These are phyloP conservation scores for Geococcyx californianus DNA, from an alignment of 2,113 vertebrate species.

Conservation along the genomic window DNA sequence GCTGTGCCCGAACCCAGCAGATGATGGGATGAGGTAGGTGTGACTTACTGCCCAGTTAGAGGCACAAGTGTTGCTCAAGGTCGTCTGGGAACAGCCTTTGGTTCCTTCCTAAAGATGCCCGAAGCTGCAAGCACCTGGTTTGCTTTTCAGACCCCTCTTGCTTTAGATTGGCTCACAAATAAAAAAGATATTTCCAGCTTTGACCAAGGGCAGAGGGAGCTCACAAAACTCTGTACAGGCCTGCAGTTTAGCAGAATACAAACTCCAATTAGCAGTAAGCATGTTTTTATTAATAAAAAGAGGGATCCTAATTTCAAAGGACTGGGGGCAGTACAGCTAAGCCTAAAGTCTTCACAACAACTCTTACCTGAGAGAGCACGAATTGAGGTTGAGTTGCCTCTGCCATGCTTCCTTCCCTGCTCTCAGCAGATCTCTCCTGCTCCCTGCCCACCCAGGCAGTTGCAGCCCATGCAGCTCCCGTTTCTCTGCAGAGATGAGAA, in stretches of 20 bases:
- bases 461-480: fast-evolving
- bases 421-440: neutral
- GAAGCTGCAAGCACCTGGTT: neutral
- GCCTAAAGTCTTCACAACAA: neutral
- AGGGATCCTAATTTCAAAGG: neutral
- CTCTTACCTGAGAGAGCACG: fast-evolving
- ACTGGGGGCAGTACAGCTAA: neutral
- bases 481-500: neutral
- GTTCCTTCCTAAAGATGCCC: neutral
- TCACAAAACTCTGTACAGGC: neutral
- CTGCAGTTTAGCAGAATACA: neutral
- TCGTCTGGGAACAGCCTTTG: neutral
- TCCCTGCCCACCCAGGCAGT: neutral
- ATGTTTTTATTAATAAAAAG: neutral
- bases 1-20: neutral
- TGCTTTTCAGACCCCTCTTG: neutral
- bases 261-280: neutral
- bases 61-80: neutral
- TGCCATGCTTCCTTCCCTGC: neutral
- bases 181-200: neutral
- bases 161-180: fast-evolving
- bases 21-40: neutral
- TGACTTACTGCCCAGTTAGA: neutral
- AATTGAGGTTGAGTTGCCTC: neutral
- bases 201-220: fast-evolving